Evolutionary conservation across 30 jellyfish, hydroid and myxozoan genomes (phyloP).

Genomic region (Haliclystus octoradiatus): DNA sequence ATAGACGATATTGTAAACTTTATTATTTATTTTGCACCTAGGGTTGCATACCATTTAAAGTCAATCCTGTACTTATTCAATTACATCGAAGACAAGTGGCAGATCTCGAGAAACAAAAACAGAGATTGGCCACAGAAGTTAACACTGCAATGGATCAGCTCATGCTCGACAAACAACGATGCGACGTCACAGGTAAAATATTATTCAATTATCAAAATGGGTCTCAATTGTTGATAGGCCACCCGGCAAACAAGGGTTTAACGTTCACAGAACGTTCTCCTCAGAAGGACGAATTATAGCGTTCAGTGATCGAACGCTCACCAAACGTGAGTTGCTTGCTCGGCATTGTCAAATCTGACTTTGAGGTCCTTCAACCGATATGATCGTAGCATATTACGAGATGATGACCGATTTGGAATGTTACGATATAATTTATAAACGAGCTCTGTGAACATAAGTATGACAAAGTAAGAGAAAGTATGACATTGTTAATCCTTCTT

Average conservation of each 20-base stretch:
- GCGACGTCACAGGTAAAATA: slow-evolving; percentile 64
- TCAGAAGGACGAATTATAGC: background rate
- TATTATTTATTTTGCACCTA: too few species aligned
- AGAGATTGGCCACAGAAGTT: slow-evolving; percentile 46
- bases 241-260: too few species aligned
- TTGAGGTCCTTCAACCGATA: too few species aligned
- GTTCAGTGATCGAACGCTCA: background rate
- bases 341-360: too few species aligned
- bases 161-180: slow-evolving; percentile 60
- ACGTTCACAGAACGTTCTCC: too few species aligned
- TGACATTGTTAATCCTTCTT: background rate
- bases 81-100: slow-evolving; percentile 43
- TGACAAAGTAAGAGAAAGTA: too few species aligned
- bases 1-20: too few species aligned
- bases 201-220: slow-evolving; percentile 9
- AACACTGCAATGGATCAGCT: slow-evolving; percentile 67
- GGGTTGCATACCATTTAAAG: background rate
- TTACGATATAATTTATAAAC: too few species aligned
- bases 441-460: too few species aligned
- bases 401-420: too few species aligned
- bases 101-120: slow-evolving; percentile 33
- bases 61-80: slow-evolving; percentile 21
- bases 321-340: too few species aligned
- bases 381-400: too few species aligned
- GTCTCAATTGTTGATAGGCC: background rate